Conservation (phyloP, 2,797 vertebrate species). For the Lophura swinhoii region DNA sequence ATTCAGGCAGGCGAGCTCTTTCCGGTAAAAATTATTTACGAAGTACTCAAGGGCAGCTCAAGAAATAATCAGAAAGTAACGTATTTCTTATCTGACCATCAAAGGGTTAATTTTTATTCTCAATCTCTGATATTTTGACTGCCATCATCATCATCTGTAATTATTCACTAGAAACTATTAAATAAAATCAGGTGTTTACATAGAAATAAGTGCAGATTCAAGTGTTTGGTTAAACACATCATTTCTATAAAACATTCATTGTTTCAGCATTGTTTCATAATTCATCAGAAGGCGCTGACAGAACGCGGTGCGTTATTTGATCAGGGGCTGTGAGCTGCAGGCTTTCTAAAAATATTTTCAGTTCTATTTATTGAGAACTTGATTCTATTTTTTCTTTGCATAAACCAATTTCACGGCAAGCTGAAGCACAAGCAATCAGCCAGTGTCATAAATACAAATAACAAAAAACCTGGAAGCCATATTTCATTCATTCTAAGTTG, state of each 20-base stretch:
- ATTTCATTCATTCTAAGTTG: neutral
- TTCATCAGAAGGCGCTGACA: conserved; percentile 34
- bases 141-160: neutral
- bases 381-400: neutral
- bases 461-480: neutral
- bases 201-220: neutral
- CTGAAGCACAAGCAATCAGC: conserved; percentile 5
- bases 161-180: neutral
- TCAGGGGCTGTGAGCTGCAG: neutral
- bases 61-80: neutral
- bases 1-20: accelerated
- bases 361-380: conserved; percentile 14
- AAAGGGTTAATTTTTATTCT: neutral
- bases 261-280: conserved; percentile 4
- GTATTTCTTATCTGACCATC: neutral
- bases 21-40: neutral
- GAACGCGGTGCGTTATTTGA: neutral
- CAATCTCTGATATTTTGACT: neutral
- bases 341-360: conserved; percentile 51
- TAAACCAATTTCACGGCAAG: neutral
- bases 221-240: neutral
- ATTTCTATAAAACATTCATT: accelerated
- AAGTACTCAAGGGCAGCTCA: neutral
- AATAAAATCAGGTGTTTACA: neutral
- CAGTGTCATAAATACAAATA: neutral